Evolutionary conservation across 2,797 vertebrate genomes (phyloP), one percentile per base, ranked within the genome.

Genomic region (Carapus acus): DNA sequence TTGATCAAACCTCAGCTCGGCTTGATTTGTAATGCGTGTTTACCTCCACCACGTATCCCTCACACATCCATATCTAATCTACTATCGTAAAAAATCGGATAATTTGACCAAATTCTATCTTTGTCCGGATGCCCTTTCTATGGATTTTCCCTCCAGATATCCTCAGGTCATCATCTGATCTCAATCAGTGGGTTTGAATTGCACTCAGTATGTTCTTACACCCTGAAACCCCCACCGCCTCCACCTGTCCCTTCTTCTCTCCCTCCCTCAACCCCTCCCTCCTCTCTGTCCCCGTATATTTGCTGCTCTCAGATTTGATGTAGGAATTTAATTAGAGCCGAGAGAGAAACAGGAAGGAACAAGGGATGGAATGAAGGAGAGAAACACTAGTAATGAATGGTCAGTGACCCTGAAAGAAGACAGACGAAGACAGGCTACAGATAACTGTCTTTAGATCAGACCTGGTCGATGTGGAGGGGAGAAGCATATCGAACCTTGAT

Each of bases 271-370:
- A 43, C 37, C 39, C 54, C 55, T 13, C 17, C 36, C 20, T 38
- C 21, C 43, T 60, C 38, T 59, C 43, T 41, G 62, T 38, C 58
- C 49, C 58, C 36, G 71, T 79, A 67, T 78, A 72, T 80, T 78
- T 76, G 58, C 55, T 60, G 46, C 44, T 62, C 63, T 71, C 65
- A 59, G 56, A 73, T 69, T 73, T 77, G 81, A 81, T 75, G 76
- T 73, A 78, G 70, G 69, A 77, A 84, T 85, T 83, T 78, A 83
- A 84, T 86, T 85, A 84, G 70, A 65, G 56, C 62, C 43, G 53
- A 46, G 58, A 67, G 50, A 67, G 69, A 71, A 54, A 63, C 54
- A 50, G 54, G 57, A 69, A 70, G 59, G 58, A 67, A 36, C 1
- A 33, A 59, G 63, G 49, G 55, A 67, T 41, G 43, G 9, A 41